Evolutionary conservation across 64 coral and sea anemone genomes (phyloP).

Genomic region (Cladopsammia gracilis): DNA sequence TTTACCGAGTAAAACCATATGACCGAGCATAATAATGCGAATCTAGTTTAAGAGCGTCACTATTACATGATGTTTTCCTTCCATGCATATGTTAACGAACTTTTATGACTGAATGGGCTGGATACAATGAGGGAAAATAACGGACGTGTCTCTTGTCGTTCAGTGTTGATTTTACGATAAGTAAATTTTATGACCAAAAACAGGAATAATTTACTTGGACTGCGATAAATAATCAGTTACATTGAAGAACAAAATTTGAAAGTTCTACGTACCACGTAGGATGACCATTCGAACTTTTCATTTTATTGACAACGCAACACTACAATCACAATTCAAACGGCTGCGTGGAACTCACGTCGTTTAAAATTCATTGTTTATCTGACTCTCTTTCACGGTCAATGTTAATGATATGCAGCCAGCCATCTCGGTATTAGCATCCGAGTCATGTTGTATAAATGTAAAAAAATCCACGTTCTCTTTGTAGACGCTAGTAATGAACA

Average conservation of each 20-base stretch:
- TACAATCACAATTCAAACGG: not conserved
- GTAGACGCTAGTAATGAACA: not conserved
- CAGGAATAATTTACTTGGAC: no score
- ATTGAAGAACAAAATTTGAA: no score
- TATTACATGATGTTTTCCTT: conserved; percentile 7
- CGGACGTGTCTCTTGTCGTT: not conserved
- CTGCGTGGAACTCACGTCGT: not conserved
- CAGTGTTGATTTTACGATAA: not conserved
- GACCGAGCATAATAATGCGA: not conserved
- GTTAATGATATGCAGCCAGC: conserved; percentile 38
- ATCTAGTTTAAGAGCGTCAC: not conserved
- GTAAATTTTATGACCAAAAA: no score
- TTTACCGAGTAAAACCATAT: not conserved
- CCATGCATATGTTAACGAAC: not conserved
- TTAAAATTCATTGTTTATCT: conserved; percentile 37
- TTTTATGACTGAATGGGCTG: conserved; percentile 1
- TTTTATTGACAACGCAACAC: not conserved
- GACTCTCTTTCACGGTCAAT: conserved; percentile 18
- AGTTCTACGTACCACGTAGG: no score
- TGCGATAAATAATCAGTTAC: no score
- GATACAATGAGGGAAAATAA: not conserved
- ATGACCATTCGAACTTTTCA: not conserved
- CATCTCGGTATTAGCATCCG: not conserved
- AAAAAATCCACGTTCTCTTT: not conserved
- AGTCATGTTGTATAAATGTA: not conserved